phyloP scores from a whole-genome alignment of 2,888 invertebrate genomes.

The Calameuta filiformis region DNA sequence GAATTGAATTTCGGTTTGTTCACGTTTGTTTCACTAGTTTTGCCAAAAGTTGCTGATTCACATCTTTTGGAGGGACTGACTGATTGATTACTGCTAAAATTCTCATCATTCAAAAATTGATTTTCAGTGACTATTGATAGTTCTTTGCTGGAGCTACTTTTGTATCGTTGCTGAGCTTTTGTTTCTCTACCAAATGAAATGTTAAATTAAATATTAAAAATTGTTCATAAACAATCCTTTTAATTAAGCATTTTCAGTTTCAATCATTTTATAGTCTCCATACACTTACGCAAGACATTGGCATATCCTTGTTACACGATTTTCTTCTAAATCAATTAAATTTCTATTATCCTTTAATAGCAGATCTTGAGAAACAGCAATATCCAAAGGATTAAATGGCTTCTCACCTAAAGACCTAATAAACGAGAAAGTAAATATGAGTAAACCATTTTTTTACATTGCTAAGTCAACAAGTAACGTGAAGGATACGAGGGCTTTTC shows the following conservation, averaged over 20 bases:
- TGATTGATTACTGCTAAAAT: not conserved
- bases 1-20: not conserved
- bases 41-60: not conserved
- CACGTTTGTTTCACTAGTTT: not conserved
- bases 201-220: not conserved
- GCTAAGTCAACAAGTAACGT: not conserved
- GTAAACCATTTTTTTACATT: not conserved
- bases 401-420: not conserved
- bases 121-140: not conserved
- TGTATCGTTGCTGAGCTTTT: not conserved
- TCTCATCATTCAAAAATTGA: not conserved
- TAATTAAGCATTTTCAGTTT: not conserved
- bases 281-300: not conserved
- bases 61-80: not conserved
- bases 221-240: not conserved
- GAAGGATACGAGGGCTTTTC: not conserved
- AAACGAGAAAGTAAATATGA: not conserved
- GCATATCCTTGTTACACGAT: not conserved
- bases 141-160: not conserved
- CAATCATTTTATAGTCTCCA: not conserved
- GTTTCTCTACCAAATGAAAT: not conserved
- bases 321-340: not conserved
- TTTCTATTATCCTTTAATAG: not conserved
- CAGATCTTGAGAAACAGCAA: not conserved
- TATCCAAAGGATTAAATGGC: not conserved